Base-by-base conservation (phyloP, 2,113 vertebrate genomes). In the Atlantisia rogersi region DNA sequence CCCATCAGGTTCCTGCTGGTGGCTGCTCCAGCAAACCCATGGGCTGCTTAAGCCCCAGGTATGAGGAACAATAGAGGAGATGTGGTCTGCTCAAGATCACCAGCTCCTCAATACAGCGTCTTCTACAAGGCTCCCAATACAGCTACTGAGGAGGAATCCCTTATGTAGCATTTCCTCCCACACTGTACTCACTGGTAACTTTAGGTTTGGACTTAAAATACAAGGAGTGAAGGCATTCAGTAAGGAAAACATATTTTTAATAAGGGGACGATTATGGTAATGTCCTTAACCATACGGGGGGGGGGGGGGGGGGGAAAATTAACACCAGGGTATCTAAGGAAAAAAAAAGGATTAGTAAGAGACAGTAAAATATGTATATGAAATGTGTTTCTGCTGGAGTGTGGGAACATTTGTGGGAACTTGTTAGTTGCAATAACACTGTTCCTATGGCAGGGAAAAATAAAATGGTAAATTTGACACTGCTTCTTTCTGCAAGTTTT, bases 31-130 rank as follows among this genome's bases (percentile, higher is more conserved):
- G 56, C 29, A 77, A 10, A 40, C 4, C 2, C 32, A 10, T 1
- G 14, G 35, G 40, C 44, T 78, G 46, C 39, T 68, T 13, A 16
- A 15, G 28, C 17, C 59, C 5, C 42, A 5, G 35, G 12, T 15
- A 18, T 0, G 0, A 46, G 8, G 9, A 35, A 5, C 11, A 37
- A 12, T 2, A 37, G 6, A 71, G 37, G 15, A 70, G 7, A 50
- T 6, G 5, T 24, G 5, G 20, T 10, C 28, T 62, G 31, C 39
- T 70, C 26, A 58, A 50, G 17, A 20, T 44, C 42, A 44, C 42
- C 42, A 44, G 42, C 42, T 44, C 42, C 42, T 44, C 42, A 44
- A 44, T 28, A 35, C 4, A 25, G 1, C 10, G 15, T 22, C 42
- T 55, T 75, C 53, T 5, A 2, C 37, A 65, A 71, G 65, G 26